These are phyloP conservation scores for Gymnobelideus leadbeateri DNA, from an alignment of 2,113 vertebrate species.

Conservation along the genomic window DNA sequence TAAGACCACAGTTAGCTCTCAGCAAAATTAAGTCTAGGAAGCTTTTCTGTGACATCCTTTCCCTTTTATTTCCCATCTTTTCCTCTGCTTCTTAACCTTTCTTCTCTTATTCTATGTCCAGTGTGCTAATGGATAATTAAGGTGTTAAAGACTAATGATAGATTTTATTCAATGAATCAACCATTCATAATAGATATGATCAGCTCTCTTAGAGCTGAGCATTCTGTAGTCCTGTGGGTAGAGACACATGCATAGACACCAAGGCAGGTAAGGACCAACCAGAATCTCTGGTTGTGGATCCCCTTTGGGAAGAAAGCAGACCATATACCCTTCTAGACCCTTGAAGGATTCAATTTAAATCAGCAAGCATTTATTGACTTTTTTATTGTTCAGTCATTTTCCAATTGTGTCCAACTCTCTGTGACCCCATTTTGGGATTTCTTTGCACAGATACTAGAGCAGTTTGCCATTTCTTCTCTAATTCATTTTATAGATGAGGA, in stretches of 20 bases:
- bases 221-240: neutral
- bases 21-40: neutral
- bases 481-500: no score
- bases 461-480: no score
- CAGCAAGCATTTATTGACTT: neutral
- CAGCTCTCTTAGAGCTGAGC: neutral
- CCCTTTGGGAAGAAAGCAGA: neutral
- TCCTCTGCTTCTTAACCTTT: neutral
- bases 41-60: neutral
- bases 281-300: neutral
- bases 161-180: neutral
- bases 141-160: neutral
- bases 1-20: neutral
- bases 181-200: neutral
- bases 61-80: neutral
- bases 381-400: neutral
- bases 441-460: no score
- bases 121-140: neutral
- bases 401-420: neutral
- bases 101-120: neutral
- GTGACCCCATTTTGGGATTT: no score
- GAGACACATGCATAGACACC: neutral
- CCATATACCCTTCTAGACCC: neutral
- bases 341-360: neutral
- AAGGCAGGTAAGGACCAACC: neutral